These are phyloP conservation scores for Asteroscopus sphinx DNA, from an alignment of 2,888 invertebrate genomes.

Conservation along the genomic window DNA sequence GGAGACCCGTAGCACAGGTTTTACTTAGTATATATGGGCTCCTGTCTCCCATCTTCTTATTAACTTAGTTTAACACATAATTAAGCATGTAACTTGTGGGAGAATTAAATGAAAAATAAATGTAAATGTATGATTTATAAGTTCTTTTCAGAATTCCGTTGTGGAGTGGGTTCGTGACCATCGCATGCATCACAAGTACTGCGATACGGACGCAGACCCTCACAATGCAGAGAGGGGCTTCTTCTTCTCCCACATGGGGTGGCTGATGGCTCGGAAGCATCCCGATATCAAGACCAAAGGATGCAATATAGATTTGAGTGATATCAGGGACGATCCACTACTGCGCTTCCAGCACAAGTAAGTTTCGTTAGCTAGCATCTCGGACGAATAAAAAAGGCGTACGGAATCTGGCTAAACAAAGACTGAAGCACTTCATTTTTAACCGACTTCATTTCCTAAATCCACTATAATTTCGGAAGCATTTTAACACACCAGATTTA, in stretches of 20 bases:
- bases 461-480: too few species aligned
- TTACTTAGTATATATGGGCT: too few species aligned
- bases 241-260: constrained; percentile 98
- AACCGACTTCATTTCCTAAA: too few species aligned
- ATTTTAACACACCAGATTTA: too few species aligned
- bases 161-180: constrained; percentile 28
- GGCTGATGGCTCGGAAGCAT: constrained; percentile 96
- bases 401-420: too few species aligned
- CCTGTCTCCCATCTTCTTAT: too few species aligned
- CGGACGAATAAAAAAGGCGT: background rate
- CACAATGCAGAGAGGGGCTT: constrained; percentile 96
- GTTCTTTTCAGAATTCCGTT: constrained; percentile 90
- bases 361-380: too few species aligned
- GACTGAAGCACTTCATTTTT: too few species aligned
- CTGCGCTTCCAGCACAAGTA: constrained; percentile 22
- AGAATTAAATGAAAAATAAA: too few species aligned
- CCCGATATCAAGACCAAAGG: constrained; percentile 6
- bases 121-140: background rate
- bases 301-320: constrained; percentile 19
- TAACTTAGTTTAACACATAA: too few species aligned
- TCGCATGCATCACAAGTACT: constrained; percentile 92
- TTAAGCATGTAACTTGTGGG: too few species aligned
- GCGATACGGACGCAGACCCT: constrained; percentile 96
- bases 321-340: constrained; percentile 17
- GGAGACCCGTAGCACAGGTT: too few species aligned